These are phyloP conservation scores for Noctua pronuba DNA, from an alignment of 2,888 invertebrate species.

Conservation along the genomic window DNA sequence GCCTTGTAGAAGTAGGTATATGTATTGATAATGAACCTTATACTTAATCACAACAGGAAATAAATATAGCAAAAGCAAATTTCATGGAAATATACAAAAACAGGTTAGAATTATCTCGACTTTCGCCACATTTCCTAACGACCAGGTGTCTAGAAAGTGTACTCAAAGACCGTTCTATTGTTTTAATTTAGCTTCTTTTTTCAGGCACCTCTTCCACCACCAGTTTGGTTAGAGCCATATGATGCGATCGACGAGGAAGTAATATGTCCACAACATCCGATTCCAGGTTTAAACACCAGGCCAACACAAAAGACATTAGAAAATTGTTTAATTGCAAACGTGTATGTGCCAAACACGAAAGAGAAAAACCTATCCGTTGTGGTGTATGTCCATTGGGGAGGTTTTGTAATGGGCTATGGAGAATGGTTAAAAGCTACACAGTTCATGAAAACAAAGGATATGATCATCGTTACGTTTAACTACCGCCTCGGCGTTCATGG, in stretches of 20 bases:
- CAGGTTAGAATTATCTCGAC: no score
- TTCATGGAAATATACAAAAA: background rate
- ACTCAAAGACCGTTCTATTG: background rate
- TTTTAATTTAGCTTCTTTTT: constrained; percentile 22
- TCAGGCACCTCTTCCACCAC: constrained; percentile 73
- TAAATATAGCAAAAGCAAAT: no score
- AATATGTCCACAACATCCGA: constrained; percentile 66
- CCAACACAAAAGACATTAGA: background rate
- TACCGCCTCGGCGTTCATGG: constrained; percentile 31
- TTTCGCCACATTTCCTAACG: constrained; percentile 19
- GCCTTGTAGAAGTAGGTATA: no score
- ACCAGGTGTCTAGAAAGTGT: background rate
- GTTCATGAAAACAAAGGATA: constrained; percentile 34
- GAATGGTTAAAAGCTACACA: constrained; percentile 14
- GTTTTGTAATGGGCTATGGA: constrained; percentile 16
- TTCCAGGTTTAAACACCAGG: background rate
- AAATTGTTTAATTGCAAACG: constrained; percentile 39
- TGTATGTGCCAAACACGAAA: constrained; percentile 33
- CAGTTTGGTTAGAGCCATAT: constrained; percentile 66
- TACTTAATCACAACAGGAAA: no score
- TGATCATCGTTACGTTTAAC: constrained; percentile 68
- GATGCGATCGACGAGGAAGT: constrained; percentile 63
- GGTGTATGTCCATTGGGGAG: constrained; percentile 32
- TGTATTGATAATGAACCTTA: no score
- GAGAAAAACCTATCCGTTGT: constrained; percentile 33